Conservation (phyloP, 2,113 vertebrate genomes). For the Myotis yumanensis region DNA sequence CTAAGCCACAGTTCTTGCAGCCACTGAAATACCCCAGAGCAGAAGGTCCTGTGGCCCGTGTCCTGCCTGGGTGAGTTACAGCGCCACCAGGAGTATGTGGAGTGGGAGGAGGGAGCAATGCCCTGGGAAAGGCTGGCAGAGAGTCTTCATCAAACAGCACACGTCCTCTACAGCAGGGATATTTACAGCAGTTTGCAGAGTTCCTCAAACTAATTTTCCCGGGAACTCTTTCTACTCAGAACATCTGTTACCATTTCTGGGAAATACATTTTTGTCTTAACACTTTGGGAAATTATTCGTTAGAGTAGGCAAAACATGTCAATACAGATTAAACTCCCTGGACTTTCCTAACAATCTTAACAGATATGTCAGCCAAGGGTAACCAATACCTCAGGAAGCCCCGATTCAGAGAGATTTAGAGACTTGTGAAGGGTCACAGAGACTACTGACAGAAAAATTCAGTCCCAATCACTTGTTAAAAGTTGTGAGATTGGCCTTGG, state of each 20-base stretch:
- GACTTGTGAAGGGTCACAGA: background rate
- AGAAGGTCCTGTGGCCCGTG: background rate
- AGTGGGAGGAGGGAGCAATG: background rate
- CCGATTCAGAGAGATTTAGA: background rate
- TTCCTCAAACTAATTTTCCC: background rate
- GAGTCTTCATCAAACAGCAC: background rate
- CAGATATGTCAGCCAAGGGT: background rate
- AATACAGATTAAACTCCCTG: background rate
- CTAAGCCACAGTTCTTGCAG: background rate
- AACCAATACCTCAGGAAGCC: background rate
- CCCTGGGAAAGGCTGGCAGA: background rate
- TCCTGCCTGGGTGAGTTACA: background rate
- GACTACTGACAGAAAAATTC: background rate
- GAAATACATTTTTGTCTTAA: conserved; percentile 44
- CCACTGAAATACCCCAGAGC: background rate
- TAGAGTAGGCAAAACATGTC: background rate
- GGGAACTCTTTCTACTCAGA: background rate
- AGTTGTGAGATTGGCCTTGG: background rate
- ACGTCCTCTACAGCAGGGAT: background rate
- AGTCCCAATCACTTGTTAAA: background rate
- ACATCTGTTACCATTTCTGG: conserved; percentile 39
- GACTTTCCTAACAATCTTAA: background rate
- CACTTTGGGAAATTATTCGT: conserved; percentile 18
- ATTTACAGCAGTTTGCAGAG: background rate
- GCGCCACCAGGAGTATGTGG: background rate